phyloP scores from a whole-genome alignment of 92 coral and sea anemone species.

The Epizoanthus stellaris region DNA sequence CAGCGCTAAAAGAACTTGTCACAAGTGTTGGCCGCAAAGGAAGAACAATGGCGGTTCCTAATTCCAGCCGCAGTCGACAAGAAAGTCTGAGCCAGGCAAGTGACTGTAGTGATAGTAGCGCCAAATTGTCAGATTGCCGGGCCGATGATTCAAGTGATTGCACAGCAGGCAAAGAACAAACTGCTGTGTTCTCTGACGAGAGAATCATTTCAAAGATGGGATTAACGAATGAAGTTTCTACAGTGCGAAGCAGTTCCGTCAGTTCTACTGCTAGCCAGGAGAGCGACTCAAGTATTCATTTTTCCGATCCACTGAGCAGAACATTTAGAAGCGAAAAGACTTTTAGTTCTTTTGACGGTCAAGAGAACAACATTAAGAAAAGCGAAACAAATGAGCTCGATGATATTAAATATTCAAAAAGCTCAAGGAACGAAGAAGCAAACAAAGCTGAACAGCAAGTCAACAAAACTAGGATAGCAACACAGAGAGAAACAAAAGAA shows the following conservation, averaged over 20 bases:
- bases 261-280: not conserved
- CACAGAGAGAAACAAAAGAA: conserved; percentile 20
- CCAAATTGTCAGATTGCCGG: conserved; percentile 21
- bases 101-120: not conserved
- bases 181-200: conserved; percentile 18
- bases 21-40: conserved; percentile 23
- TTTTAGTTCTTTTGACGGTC: not conserved
- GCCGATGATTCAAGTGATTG: conserved; percentile 17
- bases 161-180: conserved; percentile 24
- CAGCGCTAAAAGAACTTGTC: conserved; percentile 38
- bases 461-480: conserved; percentile 26
- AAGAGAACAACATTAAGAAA: not conserved
- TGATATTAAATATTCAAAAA: conserved; percentile 37
- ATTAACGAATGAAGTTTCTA: conserved; percentile 26
- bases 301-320: not conserved
- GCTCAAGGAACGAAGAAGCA: conserved; percentile 1
- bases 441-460: conserved; percentile 23
- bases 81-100: conserved; percentile 11
- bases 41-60: not conserved
- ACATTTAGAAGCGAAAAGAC: not conserved
- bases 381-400: not conserved
- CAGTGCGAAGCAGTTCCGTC: not conserved
- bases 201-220: conserved; percentile 36
- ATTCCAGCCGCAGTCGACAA: conserved; percentile 4
- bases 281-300: not conserved